Evolutionary conservation across 2,888 invertebrate genomes (phyloP), one percentile per base, ranked within the genome.

Genomic region (Xanthostigma xanthostigma): DNA sequence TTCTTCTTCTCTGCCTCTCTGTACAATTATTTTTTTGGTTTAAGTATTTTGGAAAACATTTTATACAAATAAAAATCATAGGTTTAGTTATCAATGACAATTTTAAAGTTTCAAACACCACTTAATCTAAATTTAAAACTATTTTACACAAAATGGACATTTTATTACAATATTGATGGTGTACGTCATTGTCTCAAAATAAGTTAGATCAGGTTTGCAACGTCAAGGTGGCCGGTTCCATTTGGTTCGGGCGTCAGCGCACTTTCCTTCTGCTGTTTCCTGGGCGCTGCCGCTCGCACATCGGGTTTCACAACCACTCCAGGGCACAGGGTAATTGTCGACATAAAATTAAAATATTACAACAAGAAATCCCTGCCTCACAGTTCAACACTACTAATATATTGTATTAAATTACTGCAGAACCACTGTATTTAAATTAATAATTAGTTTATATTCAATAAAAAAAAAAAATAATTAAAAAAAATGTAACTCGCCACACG

Each of bases 61-160:
- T 59, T 60, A 58, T 59, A 60, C 59, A 59, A 56, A 54, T 56
- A 55, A 53, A 53, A 52, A 44, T 46, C 34, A 41, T 38, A 43
- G 46, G 37, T 50, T 39, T 33, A 37, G 36, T 46, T 45, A 34
- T 48, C 41, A 49, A 46, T 49, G 50, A 50, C 49, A 49, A 48
- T 42, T 50, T 57, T 55, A 36, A 48, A 48, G 43, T 43, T 39
- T 56, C 56, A 56, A 59, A 59, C 56, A 63, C 59, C 60, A 63
- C 43, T 65, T 66, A 65, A 64, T 61, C 65, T 66, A 65, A 52
- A 65, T 64, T 66, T 65, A 65, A 64, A 66, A 62, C 66, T 68
- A 67, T 66, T 68, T 68, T 68, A 68, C 67, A 68, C 64, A 67
- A 66, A 68, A 65, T 67, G 68, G 67, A 67, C 67, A 67, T 67